Conservation (phyloP, 1,140 invertebrate species). For the Oppia nitens region DNA sequence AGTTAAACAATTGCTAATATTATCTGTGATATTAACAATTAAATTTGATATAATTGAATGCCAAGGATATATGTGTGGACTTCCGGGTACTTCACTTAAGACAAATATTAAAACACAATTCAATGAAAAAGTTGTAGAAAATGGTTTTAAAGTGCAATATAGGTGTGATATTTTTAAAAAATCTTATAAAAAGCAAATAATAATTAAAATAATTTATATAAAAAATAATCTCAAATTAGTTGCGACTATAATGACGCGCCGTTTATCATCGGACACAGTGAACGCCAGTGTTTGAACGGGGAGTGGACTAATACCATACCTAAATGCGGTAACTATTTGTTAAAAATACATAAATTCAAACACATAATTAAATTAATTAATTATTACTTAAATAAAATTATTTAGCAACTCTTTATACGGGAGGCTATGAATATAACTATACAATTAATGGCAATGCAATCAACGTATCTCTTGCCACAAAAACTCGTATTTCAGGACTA, state of each 20-base stretch:
- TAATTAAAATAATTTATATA: no score
- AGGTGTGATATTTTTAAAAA: no score
- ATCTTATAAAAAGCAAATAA: no score
- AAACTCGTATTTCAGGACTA: background rate
- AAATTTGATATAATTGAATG: no score
- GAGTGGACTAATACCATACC: background rate
- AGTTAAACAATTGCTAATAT: no score
- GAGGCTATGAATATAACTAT: background rate
- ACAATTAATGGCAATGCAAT: background rate
- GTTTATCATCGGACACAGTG: background rate
- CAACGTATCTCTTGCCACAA: background rate
- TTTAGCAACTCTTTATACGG: background rate
- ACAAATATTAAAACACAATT: background rate
- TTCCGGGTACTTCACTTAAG: background rate
- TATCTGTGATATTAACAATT: no score
- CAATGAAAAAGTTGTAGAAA: background rate
- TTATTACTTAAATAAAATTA: background rate
- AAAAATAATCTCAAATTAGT: no score
- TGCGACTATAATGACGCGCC: background rate
- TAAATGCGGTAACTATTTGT: background rate
- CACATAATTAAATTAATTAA: no score
- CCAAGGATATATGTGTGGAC: background rate
- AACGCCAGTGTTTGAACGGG: background rate
- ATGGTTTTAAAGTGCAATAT: background rate
- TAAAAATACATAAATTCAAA: no score